Conservation (phyloP, 2,113 vertebrate species). For the Crotalus tigris region DNA sequence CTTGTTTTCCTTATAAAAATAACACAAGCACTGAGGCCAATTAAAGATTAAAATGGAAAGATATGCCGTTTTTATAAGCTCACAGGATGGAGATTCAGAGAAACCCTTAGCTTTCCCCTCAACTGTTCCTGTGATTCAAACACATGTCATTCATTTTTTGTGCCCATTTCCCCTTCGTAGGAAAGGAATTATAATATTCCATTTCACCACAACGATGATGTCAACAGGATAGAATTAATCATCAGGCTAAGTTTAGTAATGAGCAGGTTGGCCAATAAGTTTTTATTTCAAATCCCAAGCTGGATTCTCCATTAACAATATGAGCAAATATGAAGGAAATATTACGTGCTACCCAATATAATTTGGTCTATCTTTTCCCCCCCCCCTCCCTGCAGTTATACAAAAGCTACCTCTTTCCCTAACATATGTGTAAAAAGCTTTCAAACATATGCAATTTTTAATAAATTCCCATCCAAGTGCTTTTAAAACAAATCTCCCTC, state of each 20-base stretch:
- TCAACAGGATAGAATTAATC: neutral
- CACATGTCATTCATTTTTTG: fast-evolving
- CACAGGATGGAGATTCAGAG: neutral
- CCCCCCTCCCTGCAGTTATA: neutral
- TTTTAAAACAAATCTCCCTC: neutral
- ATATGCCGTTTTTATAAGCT: neutral
- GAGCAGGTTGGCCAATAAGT: neutral
- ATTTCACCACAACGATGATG: neutral
- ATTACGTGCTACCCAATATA: neutral
- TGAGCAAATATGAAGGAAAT: neutral
- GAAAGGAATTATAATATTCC: neutral
- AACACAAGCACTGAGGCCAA: slow-evolving; percentile 8
- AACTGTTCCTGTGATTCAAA: neutral
- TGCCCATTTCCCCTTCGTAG: neutral
- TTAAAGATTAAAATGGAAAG: slow-evolving; percentile 19
- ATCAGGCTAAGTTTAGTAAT: neutral
- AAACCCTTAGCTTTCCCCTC: neutral
- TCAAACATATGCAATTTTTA: neutral
- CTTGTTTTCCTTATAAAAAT: slow-evolving; percentile 22
- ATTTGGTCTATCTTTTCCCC: neutral
- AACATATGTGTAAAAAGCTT: neutral
- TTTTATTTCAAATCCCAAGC: neutral
- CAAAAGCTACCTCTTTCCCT: neutral
- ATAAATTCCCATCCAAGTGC: neutral
- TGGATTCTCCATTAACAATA: neutral